Conservation (phyloP, 2,113 vertebrate genomes). For the Podilymbus podiceps region DNA sequence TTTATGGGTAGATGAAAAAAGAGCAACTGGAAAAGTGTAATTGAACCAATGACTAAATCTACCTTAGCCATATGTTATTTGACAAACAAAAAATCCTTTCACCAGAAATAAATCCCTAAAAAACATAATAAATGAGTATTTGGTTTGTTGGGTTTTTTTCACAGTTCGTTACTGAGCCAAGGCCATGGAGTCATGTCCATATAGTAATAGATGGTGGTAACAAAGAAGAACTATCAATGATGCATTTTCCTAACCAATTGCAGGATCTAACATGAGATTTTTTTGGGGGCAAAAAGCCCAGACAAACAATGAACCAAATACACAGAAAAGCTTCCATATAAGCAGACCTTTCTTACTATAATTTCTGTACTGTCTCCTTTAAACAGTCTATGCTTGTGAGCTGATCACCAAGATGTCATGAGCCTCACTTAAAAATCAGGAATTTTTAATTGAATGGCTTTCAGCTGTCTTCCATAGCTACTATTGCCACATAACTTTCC, state of each 20-base stretch:
- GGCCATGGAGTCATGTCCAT: background rate
- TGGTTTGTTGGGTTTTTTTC: background rate
- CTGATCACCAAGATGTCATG: background rate
- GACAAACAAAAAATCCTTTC: background rate
- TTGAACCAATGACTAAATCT: background rate
- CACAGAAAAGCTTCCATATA: background rate
- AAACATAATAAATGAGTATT: background rate
- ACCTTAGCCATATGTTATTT: background rate
- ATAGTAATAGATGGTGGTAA: background rate
- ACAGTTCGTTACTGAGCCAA: background rate
- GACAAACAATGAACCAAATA: background rate
- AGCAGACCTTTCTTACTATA: background rate
- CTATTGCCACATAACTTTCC: background rate
- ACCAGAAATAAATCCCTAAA: background rate
- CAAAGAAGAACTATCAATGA: background rate
- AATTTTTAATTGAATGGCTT: background rate
- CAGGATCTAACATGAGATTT: background rate
- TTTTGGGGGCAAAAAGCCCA: background rate
- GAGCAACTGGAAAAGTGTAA: background rate
- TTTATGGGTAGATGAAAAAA: background rate
- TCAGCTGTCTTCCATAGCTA: background rate
- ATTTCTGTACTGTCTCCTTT: background rate
- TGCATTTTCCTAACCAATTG: background rate
- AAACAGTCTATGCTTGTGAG: fast-evolving
- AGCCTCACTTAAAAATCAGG: background rate